Evolutionary conservation across 2,797 vertebrate genomes (phyloP).

Genomic region (Chromobotia macracanthus): DNA sequence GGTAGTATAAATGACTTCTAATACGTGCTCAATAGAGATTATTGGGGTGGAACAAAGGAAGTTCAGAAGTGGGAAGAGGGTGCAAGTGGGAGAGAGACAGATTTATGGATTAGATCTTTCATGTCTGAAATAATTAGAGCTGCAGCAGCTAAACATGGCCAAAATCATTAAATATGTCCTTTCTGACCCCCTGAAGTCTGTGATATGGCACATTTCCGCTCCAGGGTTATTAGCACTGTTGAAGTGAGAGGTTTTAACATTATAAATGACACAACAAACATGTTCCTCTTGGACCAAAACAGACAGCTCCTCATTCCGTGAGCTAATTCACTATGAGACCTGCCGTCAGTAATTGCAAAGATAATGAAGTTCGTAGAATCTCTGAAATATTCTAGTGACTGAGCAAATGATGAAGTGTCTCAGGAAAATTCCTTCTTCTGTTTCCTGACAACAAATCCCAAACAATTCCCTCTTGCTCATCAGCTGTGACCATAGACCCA

Average conservation of each 20-base stretch:
- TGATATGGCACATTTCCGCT: not conserved
- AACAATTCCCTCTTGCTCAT: constrained; percentile 12
- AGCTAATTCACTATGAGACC: constrained; percentile 22
- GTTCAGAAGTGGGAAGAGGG: not conserved
- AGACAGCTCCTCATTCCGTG: not conserved
- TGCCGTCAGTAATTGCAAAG: constrained; percentile 27
- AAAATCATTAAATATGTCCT: constrained; percentile 37
- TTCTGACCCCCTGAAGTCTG: constrained; percentile 17
- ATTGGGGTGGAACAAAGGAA: constrained; percentile 20
- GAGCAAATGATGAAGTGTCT: not conserved
- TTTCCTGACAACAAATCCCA: not conserved
- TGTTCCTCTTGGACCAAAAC: not conserved
- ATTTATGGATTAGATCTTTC: constrained; percentile 28
- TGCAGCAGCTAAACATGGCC: constrained; percentile 1
- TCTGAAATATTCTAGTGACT: constrained; percentile 24
- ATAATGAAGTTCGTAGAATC: constrained; percentile 29
- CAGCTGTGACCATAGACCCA: constrained; percentile 5
- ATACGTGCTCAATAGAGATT: constrained; percentile 20
- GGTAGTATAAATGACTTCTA: constrained; percentile 3
- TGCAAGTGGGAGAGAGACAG: not conserved
- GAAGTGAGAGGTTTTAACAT: constrained; percentile 19
- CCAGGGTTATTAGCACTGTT: not conserved
- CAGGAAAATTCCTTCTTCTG: not conserved
- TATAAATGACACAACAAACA: constrained; percentile 12
- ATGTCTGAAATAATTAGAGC: constrained; percentile 38